A percentile compares a stretch with the other conserved stretches of the same genome.
Evolutionary conservation across 2,113 vertebrate species (phyloP).

Genomic region (Bos javanicus): DNA sequence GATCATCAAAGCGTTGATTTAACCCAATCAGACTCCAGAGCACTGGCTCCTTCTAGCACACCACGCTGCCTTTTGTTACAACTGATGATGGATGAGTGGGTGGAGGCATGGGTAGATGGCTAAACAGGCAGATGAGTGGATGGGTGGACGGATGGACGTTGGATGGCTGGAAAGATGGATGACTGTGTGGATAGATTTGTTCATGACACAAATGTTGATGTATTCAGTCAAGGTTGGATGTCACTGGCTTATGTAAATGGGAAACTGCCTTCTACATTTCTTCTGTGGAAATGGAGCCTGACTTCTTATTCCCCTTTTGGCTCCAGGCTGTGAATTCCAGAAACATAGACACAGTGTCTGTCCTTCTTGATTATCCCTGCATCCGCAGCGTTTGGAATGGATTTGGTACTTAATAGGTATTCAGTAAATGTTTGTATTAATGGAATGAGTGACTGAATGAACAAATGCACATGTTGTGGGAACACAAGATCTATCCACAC

Average conservation of each 20-base stretch:
- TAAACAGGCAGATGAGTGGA: no score
- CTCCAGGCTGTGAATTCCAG: background rate
- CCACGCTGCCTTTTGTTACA: background rate
- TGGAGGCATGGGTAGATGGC: no score
- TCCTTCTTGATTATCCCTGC: background rate
- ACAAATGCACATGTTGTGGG: background rate
- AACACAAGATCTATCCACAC: background rate
- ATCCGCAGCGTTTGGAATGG: background rate
- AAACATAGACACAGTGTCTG: background rate
- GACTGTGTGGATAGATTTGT: no score
- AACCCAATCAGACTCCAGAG: background rate
- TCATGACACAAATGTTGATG: no score
- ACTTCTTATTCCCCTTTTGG: background rate
- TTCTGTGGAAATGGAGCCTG: background rate
- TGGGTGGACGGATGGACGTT: no score
- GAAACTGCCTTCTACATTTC: background rate
- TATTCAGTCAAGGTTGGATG: background rate
- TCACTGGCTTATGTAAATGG: no score
- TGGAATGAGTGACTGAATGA: background rate
- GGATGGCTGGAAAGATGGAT: no score
- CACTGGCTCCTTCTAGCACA: rapidly evolving
- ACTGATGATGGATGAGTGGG: background rate
- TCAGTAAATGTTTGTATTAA: background rate
- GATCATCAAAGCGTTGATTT: rapidly evolving
- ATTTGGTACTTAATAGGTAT: background rate